Base-by-base conservation (phyloP, 2,797 vertebrate genomes). In the Sebastes minor region DNA sequence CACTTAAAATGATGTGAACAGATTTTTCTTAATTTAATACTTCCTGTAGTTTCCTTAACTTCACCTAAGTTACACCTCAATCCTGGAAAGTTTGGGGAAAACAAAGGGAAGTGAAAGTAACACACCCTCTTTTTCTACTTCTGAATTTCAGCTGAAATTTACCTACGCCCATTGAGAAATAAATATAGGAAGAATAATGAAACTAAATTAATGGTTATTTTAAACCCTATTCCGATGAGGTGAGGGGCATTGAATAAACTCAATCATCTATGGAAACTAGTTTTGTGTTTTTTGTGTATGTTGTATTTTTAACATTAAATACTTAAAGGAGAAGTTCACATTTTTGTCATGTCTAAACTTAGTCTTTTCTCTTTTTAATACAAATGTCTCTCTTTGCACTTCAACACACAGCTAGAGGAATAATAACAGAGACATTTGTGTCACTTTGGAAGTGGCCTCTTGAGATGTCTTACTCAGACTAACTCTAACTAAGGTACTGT, bases 21-120 rank as follows among this genome's bases (percentile, higher is more conserved):
- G 13, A 52, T 49, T 23, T 22, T 22, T 46, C 35, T 30, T 64
- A 4, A 64, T 52, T 35, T 57, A 0, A 4, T 22, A 11, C 30
- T 35, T 30, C 8, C 49, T 52, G 49, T 52, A 7, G 10, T 57
- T 60, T 23, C 4, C 6, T 25, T 28, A 7, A 63, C 2, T 8
- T 13, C 2, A 12, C 46, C 7, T 12, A 3, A 64, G 3, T 6
- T 14, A 12, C 8, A 60, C 33, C 12, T 52, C 56, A 72, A 61
- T 27, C 27, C 2, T 23, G 33, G 60, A 67, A 46, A 46, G 3
- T 35, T 59, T 3, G 10, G 10, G 1, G 18, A 49, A 78, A 55
- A 6, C 8, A 77, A 49, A 66, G 8, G 71, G 85, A 86, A 87
- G 56, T 69, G 38, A 69, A 72, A 85, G 30, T 59, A 12, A 22